These are phyloP conservation scores for Empis stercorea DNA, from an alignment of 2,888 invertebrate species.

Conservation along the genomic window DNA sequence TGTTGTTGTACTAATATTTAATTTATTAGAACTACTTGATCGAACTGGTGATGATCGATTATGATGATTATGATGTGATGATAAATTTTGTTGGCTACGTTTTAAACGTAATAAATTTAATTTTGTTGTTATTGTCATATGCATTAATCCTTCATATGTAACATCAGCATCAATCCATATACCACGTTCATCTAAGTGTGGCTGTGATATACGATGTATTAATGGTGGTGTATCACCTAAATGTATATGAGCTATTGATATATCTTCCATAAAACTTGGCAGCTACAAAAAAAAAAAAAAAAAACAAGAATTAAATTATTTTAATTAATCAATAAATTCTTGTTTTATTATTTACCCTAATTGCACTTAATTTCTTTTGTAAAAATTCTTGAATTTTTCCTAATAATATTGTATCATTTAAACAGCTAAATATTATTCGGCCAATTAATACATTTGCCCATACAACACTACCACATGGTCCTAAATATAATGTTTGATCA, in stretches of 20 bases:
- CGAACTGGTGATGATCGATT: not conserved
- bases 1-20: not conserved
- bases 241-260: conserved; percentile 56
- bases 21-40: not conserved
- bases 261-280: conserved; percentile 72
- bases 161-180: conserved; percentile 74
- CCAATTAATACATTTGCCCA: conserved; percentile 34
- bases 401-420: conserved; percentile 25
- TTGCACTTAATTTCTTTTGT: conserved; percentile 33
- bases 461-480: conserved; percentile 33
- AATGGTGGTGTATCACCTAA: conserved; percentile 52
- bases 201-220: conserved; percentile 48
- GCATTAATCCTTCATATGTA: conserved; percentile 57
- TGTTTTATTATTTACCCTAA: conserved; percentile 21
- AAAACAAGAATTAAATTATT: not conserved
- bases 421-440: conserved; percentile 29
- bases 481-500: conserved; percentile 32
- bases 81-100: conserved; percentile 18
- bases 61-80: not conserved
- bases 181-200: conserved; percentile 62
- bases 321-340: not conserved
- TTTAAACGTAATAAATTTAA: conserved; percentile 44
- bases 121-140: conserved; percentile 72
- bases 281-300: conserved; percentile 35
- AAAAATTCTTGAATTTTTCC: conserved; percentile 30